A percentile compares a stretch with the other conserved stretches of the same genome.
phyloP scores from a whole-genome alignment of 2,113 vertebrate species.

The Dromas ardeola region DNA sequence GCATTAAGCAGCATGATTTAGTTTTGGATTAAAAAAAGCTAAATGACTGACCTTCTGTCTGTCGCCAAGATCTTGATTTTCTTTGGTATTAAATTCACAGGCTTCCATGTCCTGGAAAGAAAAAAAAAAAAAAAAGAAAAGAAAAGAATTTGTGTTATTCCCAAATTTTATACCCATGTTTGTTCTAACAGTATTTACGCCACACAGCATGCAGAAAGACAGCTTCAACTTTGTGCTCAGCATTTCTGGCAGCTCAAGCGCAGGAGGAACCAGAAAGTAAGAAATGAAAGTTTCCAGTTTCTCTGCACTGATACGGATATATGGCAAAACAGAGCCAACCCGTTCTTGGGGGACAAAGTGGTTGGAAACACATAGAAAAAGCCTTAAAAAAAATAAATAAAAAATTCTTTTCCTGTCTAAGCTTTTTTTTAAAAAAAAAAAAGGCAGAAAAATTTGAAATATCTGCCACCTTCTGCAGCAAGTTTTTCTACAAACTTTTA shows the following conservation, averaged over 20 bases:
- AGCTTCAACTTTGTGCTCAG: neutral
- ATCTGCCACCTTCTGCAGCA: neutral
- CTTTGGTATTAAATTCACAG: slow-evolving; percentile 47
- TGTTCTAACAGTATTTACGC: neutral
- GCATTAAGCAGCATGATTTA: neutral
- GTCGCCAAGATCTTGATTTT: neutral
- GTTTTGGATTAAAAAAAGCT: neutral
- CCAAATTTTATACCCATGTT: neutral
- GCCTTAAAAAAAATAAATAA: neutral
- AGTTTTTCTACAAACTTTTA: neutral
- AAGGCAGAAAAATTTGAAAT: neutral
- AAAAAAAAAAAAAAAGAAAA: neutral
- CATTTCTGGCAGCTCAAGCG: neutral
- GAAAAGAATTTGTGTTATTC: neutral
- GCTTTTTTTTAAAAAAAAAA: neutral
- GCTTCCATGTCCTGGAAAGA: neutral
- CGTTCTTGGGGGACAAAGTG: neutral
- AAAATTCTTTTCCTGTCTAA: neutral
- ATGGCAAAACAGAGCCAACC: neutral
- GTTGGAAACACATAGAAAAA: neutral
- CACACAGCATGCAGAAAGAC: neutral
- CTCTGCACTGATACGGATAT: neutral
- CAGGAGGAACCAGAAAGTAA: neutral
- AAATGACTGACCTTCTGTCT: neutral
- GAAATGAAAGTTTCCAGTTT: neutral